Evolutionary conservation across 2,797 vertebrate genomes (phyloP).

Genomic region (Bufotes viridis): DNA sequence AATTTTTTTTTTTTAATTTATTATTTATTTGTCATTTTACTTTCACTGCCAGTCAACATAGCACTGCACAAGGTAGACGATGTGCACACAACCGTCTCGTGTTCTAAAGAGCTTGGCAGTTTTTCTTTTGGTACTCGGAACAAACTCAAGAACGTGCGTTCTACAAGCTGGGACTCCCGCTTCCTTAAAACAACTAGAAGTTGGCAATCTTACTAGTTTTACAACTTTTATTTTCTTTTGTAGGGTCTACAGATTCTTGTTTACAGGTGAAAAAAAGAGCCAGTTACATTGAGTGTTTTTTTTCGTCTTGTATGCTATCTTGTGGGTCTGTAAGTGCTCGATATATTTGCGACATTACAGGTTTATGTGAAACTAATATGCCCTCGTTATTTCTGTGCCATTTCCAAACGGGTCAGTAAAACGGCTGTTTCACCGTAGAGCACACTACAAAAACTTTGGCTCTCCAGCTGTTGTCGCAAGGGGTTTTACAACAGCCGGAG

Average conservation of each 20-base stretch:
- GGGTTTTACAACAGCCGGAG: constrained; percentile 3
- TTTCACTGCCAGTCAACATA: constrained; percentile 27
- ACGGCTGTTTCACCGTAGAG: not conserved
- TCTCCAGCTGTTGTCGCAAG: not conserved
- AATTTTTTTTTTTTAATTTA: constrained; percentile 44
- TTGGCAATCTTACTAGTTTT: constrained; percentile 22
- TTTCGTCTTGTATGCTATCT: constrained; percentile 35
- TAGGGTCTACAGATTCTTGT: constrained; percentile 48
- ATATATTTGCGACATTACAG: constrained; percentile 37
- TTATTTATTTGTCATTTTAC: constrained; percentile 55
- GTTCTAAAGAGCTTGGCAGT: constrained; percentile 29
- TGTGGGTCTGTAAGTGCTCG: constrained; percentile 51
- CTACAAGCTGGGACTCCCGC: not conserved
- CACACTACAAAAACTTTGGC: not conserved
- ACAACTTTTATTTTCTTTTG: constrained; percentile 3
- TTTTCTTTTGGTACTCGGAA: constrained; percentile 19
- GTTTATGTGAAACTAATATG: constrained; percentile 9
- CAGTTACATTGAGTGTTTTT: constrained; percentile 51
- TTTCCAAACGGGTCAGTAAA: constrained; percentile 30
- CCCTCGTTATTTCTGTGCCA: constrained; percentile 46
- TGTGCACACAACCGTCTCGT: constrained; percentile 12
- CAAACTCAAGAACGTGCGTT: not conserved
- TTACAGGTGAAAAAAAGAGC: constrained; percentile 55
- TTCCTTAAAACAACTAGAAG: not conserved
- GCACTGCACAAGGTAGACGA: constrained; percentile 49